Conservation (phyloP, 2,888 invertebrate species). For the Drosophila limbata region DNA sequence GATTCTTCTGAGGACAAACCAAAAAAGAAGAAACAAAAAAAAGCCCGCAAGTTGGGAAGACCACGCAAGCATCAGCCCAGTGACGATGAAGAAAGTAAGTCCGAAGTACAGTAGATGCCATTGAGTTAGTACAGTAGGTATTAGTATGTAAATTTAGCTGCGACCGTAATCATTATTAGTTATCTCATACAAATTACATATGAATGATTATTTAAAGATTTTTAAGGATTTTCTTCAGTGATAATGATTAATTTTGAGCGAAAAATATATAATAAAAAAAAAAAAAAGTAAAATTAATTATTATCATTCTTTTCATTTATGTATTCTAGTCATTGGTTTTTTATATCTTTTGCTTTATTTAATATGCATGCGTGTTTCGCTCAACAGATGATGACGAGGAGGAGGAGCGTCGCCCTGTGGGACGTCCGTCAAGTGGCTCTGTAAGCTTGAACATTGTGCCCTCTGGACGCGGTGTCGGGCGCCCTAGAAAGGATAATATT, state of each 20-base stretch:
- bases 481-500: conserved; percentile 65
- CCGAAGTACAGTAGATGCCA: neutral
- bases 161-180: no score
- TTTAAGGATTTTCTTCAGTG: no score
- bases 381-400: conserved; percentile 58
- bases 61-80: conserved; percentile 74
- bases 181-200: no score
- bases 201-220: no score
- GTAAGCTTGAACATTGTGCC: conserved; percentile 73
- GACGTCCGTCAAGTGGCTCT: conserved; percentile 76
- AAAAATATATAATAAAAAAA: no score
- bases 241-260: no score
- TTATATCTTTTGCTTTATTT: neutral
- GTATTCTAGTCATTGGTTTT: no score
- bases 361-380: neutral
- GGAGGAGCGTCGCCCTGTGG: conserved; percentile 67
- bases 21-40: conserved; percentile 29
- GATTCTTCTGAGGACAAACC: conserved; percentile 28
- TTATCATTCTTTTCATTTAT: no score
- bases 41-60: conserved; percentile 65
- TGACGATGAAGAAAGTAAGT: conserved; percentile 67
- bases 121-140: neutral
- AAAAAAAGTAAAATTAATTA: no score
- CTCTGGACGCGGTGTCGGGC: conserved; percentile 77
- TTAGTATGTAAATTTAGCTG: neutral